A percentile compares a stretch with the other conserved stretches of the same genome.
Evolutionary conservation across 2,888 invertebrate species (phyloP).

Genomic region (Idaea biselata): DNA sequence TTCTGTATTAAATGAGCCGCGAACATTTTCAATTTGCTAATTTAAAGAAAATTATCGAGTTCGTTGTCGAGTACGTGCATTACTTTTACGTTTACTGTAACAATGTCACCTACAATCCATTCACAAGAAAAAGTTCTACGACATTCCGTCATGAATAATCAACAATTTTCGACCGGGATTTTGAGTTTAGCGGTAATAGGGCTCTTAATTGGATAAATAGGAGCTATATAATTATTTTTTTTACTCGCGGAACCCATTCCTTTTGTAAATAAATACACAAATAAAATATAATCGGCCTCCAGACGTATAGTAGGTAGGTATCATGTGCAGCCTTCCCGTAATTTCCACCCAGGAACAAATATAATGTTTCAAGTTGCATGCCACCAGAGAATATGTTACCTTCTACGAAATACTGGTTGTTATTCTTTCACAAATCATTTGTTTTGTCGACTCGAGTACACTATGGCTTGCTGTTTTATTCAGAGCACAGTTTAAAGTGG

Average conservation of each 20-base stretch:
- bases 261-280: no score
- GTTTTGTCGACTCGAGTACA: not conserved
- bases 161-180: no score
- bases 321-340: not conserved
- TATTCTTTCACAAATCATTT: slow-evolving; percentile 1
- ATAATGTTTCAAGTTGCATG: slow-evolving; percentile 23
- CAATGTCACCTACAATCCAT: no score
- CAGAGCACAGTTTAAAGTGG: not conserved
- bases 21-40: not conserved
- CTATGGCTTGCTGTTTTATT: not conserved
- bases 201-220: no score
- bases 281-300: no score
- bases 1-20: not conserved
- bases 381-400: slow-evolving; percentile 17
- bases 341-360: slow-evolving; percentile 8
- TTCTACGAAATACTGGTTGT: not conserved
- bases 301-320: not conserved
- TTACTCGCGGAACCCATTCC: no score
- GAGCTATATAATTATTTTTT: no score
- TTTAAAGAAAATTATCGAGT: not conserved
- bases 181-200: no score
- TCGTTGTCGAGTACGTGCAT: no score
- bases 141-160: no score
- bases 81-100: no score
- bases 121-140: no score